Evolutionary conservation across 1,140 invertebrate genomes (phyloP).

Genomic region (Neocloeon triangulifer): DNA sequence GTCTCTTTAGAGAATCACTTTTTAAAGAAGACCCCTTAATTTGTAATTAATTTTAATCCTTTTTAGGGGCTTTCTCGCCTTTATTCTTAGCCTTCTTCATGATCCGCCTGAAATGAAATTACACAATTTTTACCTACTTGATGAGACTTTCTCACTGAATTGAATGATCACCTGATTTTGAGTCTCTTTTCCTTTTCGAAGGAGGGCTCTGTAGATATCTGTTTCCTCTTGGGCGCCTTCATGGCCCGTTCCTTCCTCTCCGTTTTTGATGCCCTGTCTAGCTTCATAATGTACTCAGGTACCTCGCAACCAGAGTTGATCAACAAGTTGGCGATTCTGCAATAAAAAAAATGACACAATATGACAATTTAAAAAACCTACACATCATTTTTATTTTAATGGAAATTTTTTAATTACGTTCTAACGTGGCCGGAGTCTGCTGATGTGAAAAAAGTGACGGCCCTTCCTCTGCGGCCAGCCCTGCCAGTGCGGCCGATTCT

Average conservation of each 20-base stretch:
- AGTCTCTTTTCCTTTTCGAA: conserved; percentile 13
- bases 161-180: conserved; percentile 7
- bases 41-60: too few relatives aligned
- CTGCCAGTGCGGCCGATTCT: conserved; percentile 79
- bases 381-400: conserved; percentile 1
- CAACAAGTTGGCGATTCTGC: conserved; percentile 66
- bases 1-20: too few relatives aligned
- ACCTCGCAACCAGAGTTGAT: conserved; percentile 72
- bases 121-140: too few relatives aligned
- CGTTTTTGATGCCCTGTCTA: conserved; percentile 48
- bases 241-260: conserved; percentile 31
- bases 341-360: not conserved
- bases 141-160: too few relatives aligned
- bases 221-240: conserved; percentile 30
- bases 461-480: conserved; percentile 66
- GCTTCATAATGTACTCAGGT: conserved; percentile 66
- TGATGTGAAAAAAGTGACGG: conserved; percentile 87
- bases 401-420: conserved; percentile 28
- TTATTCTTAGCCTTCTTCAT: too few relatives aligned
- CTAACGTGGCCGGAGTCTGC: conserved; percentile 61
- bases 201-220: conserved; percentile 31
- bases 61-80: too few relatives aligned
- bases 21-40: too few relatives aligned
- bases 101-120: too few relatives aligned
- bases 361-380: conserved; percentile 2